Evolutionary conservation across 2,113 vertebrate genomes (phyloP).

Genomic region (Rostratula benghalensis): DNA sequence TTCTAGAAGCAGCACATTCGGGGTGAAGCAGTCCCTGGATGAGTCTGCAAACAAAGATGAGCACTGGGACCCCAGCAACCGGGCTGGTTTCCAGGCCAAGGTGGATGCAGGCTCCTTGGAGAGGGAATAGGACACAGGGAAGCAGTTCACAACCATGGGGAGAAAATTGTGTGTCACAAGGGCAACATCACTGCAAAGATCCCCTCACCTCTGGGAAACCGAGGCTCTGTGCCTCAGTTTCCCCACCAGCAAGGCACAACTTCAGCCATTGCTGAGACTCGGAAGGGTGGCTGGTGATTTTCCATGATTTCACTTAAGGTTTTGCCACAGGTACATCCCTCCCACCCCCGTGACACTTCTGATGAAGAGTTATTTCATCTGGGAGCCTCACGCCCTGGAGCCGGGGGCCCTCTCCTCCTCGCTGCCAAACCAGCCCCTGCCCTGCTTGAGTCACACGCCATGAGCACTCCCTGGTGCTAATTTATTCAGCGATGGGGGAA

Average conservation of each 20-base stretch:
- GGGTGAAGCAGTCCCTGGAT: not conserved
- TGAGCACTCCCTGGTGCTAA: slow-evolving; percentile 25
- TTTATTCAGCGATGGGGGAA: slow-evolving; percentile 22
- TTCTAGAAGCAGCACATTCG: fast-evolving
- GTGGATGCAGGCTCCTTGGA: not conserved
- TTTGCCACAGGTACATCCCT: not conserved
- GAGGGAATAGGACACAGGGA: not conserved
- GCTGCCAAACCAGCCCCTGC: slow-evolving; percentile 13
- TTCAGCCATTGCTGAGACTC: fast-evolving
- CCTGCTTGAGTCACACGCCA: slow-evolving; percentile 45
- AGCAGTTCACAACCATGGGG: not conserved
- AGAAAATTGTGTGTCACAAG: not conserved
- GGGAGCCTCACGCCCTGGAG: not conserved
- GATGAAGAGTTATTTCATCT: not conserved
- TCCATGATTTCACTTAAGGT: not conserved
- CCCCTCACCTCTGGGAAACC: not conserved
- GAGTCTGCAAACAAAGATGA: not conserved
- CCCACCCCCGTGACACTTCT: not conserved
- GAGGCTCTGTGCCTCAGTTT: not conserved
- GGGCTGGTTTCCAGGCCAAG: not conserved
- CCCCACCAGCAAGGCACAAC: not conserved
- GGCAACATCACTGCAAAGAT: not conserved
- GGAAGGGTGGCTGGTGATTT: not conserved
- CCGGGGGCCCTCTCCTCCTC: not conserved
- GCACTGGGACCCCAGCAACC: not conserved